Percentiles rank a stretch among this genome's conserved stretches.
Evolutionary conservation across 2,113 vertebrate genomes (phyloP).

Genomic region (Poicephalus meyeri): DNA sequence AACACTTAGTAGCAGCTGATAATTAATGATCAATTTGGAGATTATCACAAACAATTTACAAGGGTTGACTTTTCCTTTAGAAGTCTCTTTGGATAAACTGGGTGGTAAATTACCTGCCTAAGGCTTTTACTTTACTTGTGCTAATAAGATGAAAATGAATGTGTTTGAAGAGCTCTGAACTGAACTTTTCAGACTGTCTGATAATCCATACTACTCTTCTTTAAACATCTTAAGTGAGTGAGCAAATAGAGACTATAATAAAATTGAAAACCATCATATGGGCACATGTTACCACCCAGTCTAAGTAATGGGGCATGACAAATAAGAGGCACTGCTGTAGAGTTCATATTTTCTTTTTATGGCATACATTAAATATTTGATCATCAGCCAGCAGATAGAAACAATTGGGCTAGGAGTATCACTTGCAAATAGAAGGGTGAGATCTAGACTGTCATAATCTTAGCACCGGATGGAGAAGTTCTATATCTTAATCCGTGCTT

Average conservation of each 20-base stretch:
- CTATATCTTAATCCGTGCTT: background rate
- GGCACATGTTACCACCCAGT: background rate
- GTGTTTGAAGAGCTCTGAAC: slow-evolving; percentile 35
- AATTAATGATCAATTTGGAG: slow-evolving; percentile 59
- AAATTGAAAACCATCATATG: background rate
- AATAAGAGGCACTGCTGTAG: slow-evolving; percentile 29
- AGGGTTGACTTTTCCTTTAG: slow-evolving; percentile 47
- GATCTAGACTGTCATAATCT: background rate
- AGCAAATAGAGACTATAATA: slow-evolving; percentile 39
- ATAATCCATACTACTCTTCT: slow-evolving; percentile 59
- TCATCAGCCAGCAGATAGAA: slow-evolving; percentile 17
- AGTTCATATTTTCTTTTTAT: slow-evolving; percentile 54
- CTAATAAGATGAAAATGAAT: slow-evolving; percentile 50
- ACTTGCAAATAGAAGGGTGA: background rate
- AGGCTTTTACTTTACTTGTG: slow-evolving; percentile 49
- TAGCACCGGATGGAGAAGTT: background rate
- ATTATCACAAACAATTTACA: slow-evolving; percentile 56
- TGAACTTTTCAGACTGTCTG: slow-evolving; percentile 36
- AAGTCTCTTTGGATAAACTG: slow-evolving; percentile 43
- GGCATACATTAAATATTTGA: slow-evolving; percentile 46
- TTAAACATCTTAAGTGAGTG: slow-evolving; percentile 61
- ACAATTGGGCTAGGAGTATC: background rate
- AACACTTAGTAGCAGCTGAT: slow-evolving; percentile 11
- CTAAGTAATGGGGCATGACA: slow-evolving; percentile 33
- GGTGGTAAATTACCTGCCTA: slow-evolving; percentile 58